Base-by-base conservation (phyloP, 35 echinoderm and acorn worm species). In the Lytechinus pictus region DNA sequence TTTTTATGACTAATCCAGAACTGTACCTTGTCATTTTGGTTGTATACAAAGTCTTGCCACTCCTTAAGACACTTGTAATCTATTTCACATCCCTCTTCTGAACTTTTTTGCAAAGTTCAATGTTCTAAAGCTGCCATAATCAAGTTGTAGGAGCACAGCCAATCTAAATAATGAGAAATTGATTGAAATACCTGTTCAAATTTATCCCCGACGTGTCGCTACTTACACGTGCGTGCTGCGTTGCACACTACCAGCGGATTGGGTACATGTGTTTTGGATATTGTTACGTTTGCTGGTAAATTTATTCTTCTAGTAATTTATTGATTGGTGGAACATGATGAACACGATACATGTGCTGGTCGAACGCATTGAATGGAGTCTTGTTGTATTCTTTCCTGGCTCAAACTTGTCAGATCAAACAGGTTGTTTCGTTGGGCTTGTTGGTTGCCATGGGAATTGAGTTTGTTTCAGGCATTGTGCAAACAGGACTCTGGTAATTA, bases 151-250 rank as follows among this genome's bases (percentile, higher is more conserved):
- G 19, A 79, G 66, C 66, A 24, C 16, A 24, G 66, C 66, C 66
- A 79, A 79, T 79, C 66, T 79, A 79, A 79, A 79, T 79, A 79
- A 79, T 79, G 66, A 79, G 66, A 79, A 79, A 79, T 79, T 79
- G 66, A 79, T 79, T 79, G 66, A 79, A 79, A 79, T 79, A 24
- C 66, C 66, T 79, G 66, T 79, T 79, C 66, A 79, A 79, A 79
- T 79, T 79, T 79, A 79, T 79, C 66, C 66, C 66, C 66, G 4
- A 79, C 66, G 66, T 79, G 66, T 79, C 66, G 66, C 6, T 79
- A 79, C 66, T 79, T 79, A 16, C 66, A 79, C 66, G n/a, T 79
- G 66, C 21, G 66, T 79, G 66, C 14, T 8, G 66, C n/a, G 6
- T 24, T 79, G 66, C 14, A 24, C 66, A 19, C 3, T 24, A 24